Conservation (phyloP, 1,140 invertebrate genomes). For the Cotesia typhae region DNA sequence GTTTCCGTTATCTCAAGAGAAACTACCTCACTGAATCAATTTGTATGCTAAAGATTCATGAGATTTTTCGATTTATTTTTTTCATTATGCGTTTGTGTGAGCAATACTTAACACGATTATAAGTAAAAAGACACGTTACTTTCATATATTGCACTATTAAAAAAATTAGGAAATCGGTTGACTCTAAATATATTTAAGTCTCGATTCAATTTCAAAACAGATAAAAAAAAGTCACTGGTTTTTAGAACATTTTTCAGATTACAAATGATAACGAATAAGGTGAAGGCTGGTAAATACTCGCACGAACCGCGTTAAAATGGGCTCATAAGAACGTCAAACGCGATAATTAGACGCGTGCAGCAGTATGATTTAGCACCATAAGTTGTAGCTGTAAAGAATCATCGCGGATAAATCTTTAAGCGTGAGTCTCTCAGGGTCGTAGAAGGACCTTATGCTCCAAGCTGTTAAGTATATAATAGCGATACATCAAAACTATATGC, state of each 20-base stretch:
- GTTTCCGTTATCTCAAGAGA: constrained; percentile 24
- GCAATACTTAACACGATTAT: no score
- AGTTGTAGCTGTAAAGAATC: constrained; percentile 22
- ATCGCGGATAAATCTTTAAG: not conserved
- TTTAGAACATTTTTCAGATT: not conserved
- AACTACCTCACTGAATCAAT: constrained; percentile 10
- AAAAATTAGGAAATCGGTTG: no score
- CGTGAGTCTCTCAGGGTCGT: not conserved
- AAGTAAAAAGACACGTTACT: no score
- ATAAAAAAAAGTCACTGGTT: not conserved
- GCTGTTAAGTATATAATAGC: constrained; percentile 3
- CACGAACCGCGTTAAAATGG: not conserved
- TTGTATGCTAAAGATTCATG: constrained; percentile 4
- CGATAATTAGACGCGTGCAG: constrained; percentile 27
- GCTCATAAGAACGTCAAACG: constrained; percentile 22
- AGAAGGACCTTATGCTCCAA: not conserved
- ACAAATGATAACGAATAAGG: not conserved
- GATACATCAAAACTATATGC: no score
- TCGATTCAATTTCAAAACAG: not conserved
- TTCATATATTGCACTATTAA: no score
- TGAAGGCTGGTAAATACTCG: not conserved
- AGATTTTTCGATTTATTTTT: not conserved
- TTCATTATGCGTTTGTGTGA: not conserved
- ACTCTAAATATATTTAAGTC: no score
- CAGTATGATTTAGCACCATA: constrained; percentile 22